phyloP scores from a whole-genome alignment of 1,140 invertebrate genomes.

The Meloidogyne exigua region DNA sequence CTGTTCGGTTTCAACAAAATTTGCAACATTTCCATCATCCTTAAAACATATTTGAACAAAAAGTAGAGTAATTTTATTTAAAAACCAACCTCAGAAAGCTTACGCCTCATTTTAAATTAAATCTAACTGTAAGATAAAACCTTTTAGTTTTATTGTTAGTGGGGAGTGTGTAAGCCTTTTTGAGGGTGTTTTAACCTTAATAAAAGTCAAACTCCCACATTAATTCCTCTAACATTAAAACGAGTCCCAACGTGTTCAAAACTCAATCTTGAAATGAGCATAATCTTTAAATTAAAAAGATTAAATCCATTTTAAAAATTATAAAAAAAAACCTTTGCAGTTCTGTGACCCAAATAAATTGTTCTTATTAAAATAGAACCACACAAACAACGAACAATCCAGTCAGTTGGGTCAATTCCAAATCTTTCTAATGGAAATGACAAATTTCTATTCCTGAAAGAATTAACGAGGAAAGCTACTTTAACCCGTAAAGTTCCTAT shows the following conservation, averaged over 20 bases:
- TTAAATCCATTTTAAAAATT: background rate
- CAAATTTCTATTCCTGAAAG: constrained; percentile 60
- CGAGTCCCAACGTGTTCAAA: constrained; percentile 90
- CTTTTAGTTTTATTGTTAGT: too few relatives aligned
- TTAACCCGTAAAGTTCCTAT: constrained; percentile 41
- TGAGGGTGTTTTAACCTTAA: too few relatives aligned
- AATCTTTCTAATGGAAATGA: constrained; percentile 57
- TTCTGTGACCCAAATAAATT: constrained; percentile 61
- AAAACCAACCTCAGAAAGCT: too few relatives aligned
- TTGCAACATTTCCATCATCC: constrained; percentile 97
- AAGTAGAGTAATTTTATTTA: background rate
- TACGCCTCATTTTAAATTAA: too few relatives aligned
- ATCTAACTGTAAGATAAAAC: too few relatives aligned
- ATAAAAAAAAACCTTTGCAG: constrained; percentile 30
- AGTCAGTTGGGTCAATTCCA: constrained; percentile 47
- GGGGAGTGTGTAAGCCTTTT: too few relatives aligned
- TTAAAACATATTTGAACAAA: background rate
- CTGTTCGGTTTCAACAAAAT: constrained; percentile 99
- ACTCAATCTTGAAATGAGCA: constrained; percentile 88
- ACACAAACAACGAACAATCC: constrained; percentile 59
- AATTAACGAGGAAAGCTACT: background rate
- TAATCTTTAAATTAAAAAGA: constrained; percentile 74
- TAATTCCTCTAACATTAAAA: constrained; percentile 95
- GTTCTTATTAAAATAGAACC: constrained; percentile 59
- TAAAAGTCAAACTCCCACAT: constrained; percentile 66